Evolutionary conservation across 2,888 invertebrate genomes (phyloP).

Genomic region (Drosophila borborema): DNA sequence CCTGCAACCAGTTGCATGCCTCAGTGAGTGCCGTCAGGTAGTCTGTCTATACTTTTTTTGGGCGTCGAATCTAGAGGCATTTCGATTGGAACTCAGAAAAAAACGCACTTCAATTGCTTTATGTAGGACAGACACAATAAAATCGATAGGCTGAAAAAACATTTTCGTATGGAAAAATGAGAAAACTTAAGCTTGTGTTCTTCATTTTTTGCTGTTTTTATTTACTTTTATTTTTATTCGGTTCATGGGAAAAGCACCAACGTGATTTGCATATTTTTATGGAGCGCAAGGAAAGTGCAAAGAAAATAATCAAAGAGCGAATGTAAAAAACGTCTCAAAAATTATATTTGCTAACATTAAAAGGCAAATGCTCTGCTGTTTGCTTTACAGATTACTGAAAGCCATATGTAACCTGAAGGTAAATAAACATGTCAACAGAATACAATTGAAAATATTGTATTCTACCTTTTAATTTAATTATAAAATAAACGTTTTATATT

Average conservation of each 20-base stretch:
- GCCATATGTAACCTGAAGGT: not conserved
- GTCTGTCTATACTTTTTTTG: conserved; percentile 24
- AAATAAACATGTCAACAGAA: not conserved
- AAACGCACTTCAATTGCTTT: conserved; percentile 49
- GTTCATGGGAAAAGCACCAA: conserved; percentile 45
- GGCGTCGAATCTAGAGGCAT: conserved; percentile 19
- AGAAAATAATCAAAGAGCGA: conserved; percentile 10
- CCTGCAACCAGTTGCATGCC: conserved; percentile 71
- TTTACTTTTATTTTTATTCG: conserved; percentile 9
- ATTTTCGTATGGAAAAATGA: conserved; percentile 23
- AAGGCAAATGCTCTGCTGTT: conserved; percentile 5
- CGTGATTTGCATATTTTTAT: conserved; percentile 76
- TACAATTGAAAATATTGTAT: too few species aligned
- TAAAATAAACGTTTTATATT: not conserved
- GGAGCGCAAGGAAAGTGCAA: conserved; percentile 26
- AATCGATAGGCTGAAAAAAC: conserved; percentile 59
- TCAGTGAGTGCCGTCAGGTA: conserved; percentile 29
- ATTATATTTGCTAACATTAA: conserved; percentile 1
- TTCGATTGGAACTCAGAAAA: conserved; percentile 36
- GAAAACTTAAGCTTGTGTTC: conserved; percentile 12
- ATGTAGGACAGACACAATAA: conserved; percentile 50
- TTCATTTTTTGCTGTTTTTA: conserved; percentile 3
- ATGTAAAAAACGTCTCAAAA: not conserved
- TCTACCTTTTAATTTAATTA: not conserved
- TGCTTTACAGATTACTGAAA: not conserved